phyloP scores from a whole-genome alignment of 2,888 invertebrate species.

The Blastobasis adustella region DNA sequence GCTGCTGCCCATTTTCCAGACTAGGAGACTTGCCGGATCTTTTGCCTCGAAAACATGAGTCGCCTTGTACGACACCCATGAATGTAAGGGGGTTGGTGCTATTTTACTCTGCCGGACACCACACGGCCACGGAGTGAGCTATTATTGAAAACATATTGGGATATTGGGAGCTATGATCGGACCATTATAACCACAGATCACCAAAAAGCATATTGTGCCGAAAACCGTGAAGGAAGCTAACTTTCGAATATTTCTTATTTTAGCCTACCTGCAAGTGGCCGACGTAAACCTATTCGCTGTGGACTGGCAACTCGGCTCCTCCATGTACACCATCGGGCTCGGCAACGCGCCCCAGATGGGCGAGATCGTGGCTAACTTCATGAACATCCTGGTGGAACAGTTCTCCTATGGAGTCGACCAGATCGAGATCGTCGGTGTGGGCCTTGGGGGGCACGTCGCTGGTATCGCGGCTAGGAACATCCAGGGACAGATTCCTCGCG shows the following conservation, averaged over 20 bases:
- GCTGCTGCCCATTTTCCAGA: too few species aligned
- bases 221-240: not conserved
- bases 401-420: not conserved
- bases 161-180: not conserved
- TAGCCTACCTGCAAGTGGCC: constrained; percentile 13
- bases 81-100: too few species aligned
- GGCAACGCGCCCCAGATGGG: constrained; percentile 48
- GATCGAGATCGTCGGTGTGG: constrained; percentile 24
- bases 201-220: not conserved
- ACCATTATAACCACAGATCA: not conserved
- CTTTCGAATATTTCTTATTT: not conserved
- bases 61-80: too few species aligned
- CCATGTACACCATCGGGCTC: constrained; percentile 44
- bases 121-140: too few species aligned
- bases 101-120: not conserved
- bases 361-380: constrained; percentile 43
- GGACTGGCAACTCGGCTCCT: constrained; percentile 49
- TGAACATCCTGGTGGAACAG: constrained; percentile 39
- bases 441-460: constrained; percentile 54
- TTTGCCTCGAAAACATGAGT: too few species aligned
- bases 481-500: constrained; percentile 35
- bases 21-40: too few species aligned
- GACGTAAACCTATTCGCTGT: constrained; percentile 57
- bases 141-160: too few species aligned
- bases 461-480: constrained; percentile 50